Percentiles rank a stretch among this genome's conserved stretches.
These are phyloP conservation scores for Okamejei kenojei DNA, from an alignment of 2,797 vertebrate species.

Conservation along the genomic window DNA sequence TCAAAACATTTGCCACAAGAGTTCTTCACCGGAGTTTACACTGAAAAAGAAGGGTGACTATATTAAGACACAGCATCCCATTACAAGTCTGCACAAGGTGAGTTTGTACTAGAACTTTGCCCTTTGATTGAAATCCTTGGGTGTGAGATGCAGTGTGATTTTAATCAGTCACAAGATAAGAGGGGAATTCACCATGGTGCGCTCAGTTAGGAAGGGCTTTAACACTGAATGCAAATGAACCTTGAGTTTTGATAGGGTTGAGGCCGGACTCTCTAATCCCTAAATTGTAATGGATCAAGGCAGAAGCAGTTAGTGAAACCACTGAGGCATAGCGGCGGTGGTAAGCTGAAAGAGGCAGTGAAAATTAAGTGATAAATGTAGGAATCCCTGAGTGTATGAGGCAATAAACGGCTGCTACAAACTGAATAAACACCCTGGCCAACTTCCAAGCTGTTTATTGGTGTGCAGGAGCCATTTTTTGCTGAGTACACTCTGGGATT, in stretches of 20 bases:
- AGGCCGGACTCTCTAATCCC: background rate
- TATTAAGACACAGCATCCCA: background rate
- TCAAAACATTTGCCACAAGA: background rate
- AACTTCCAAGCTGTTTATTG: slow-evolving; percentile 33
- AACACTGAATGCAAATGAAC: background rate
- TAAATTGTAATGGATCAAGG: background rate
- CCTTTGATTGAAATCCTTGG: background rate
- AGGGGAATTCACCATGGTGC: background rate
- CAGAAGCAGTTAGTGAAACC: slow-evolving; percentile 31
- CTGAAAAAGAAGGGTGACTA: background rate
- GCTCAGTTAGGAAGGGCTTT: background rate
- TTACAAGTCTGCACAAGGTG: background rate
- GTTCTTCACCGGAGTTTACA: background rate
- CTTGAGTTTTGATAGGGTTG: background rate
- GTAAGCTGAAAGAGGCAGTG: slow-evolving; percentile 36
- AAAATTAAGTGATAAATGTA: slow-evolving; percentile 37
- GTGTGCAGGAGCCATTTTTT: slow-evolving; percentile 35
- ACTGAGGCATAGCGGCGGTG: background rate
- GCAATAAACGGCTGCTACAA: slow-evolving; percentile 29
- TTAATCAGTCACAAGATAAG: background rate
- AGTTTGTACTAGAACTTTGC: background rate
- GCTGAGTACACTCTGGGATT: slow-evolving; percentile 14
- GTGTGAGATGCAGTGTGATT: background rate
- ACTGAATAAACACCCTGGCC: slow-evolving; percentile 36
- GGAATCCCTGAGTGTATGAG: slow-evolving; percentile 33